phyloP scores from a whole-genome alignment of 2,888 invertebrate genomes.

The Resseliella maxima region DNA sequence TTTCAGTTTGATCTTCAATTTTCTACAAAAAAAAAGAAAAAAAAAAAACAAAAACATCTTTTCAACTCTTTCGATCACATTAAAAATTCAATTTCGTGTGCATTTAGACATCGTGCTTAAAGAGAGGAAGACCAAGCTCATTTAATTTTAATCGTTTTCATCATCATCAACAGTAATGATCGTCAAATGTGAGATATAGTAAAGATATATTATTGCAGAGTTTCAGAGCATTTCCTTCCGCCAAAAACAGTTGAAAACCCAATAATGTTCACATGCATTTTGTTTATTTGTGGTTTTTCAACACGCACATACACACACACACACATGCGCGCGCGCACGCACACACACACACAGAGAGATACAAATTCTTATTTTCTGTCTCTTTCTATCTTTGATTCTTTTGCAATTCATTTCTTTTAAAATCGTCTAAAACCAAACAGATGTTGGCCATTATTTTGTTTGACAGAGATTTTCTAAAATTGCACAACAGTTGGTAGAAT shows the following conservation, averaged over 20 bases:
- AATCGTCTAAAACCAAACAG: conserved; percentile 4
- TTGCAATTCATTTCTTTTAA: background rate
- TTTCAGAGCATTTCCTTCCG: conserved; percentile 35
- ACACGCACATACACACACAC: too few relatives aligned
- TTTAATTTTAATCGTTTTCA: conserved; percentile 15
- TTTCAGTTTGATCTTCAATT: background rate
- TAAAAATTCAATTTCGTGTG: background rate
- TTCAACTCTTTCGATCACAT: background rate
- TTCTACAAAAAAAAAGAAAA: background rate
- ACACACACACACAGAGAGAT: too few relatives aligned
- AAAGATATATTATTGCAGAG: background rate
- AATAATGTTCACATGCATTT: background rate
- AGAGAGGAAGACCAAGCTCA: conserved; percentile 14
- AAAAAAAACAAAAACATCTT: background rate
- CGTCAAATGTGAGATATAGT: background rate
- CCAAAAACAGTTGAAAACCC: background rate
- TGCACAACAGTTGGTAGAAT: conserved; percentile 36
- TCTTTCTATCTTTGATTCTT: background rate
- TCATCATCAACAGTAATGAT: background rate
- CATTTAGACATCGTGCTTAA: background rate
- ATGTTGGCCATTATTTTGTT: conserved; percentile 33
- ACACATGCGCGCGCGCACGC: too few relatives aligned
- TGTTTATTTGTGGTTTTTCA: conserved; percentile 38
- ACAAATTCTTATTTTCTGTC: background rate
- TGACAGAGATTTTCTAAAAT: conserved; percentile 1